Conservation (phyloP, 2,113 vertebrate genomes). For the Ranitomeya variabilis region DNA sequence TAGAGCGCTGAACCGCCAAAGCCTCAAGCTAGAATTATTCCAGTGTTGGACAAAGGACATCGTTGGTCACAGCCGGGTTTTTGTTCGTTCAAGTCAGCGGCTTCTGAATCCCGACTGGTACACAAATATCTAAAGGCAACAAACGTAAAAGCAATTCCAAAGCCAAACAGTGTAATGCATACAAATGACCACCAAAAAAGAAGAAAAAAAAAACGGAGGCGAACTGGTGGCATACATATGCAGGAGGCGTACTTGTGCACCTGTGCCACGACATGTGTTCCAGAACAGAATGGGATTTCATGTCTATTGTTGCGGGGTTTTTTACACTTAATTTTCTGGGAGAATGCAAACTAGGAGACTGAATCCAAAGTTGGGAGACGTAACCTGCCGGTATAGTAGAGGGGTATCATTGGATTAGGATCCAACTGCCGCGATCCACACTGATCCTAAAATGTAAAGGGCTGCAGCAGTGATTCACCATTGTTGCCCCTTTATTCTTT, state of each 20-base stretch:
- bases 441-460: too few species aligned
- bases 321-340: not conserved
- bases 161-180: not conserved
- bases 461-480: too few species aligned
- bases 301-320: not conserved
- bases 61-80: conserved; percentile 36
- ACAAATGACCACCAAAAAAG: conserved; percentile 11
- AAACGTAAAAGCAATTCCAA: conserved; percentile 21
- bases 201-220: not conserved
- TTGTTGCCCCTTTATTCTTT: too few species aligned
- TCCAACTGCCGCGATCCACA: too few species aligned
- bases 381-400: too few species aligned
- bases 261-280: not conserved
- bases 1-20: not conserved
- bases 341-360: not conserved
- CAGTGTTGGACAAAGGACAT: conserved; percentile 28
- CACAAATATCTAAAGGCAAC: conserved; percentile 47
- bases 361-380: not conserved
- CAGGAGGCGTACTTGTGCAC: not conserved
- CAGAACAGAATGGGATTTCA: too few species aligned
- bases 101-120: conserved; percentile 6
- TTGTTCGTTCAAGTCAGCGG: conserved; percentile 22
- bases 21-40: conserved; percentile 33
- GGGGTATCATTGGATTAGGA: too few species aligned
- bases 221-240: not conserved